A percentile compares a stretch with the other conserved stretches of the same genome.
Evolutionary conservation across 2,888 invertebrate species (phyloP).

Genomic region (Silvanus unidentatus): DNA sequence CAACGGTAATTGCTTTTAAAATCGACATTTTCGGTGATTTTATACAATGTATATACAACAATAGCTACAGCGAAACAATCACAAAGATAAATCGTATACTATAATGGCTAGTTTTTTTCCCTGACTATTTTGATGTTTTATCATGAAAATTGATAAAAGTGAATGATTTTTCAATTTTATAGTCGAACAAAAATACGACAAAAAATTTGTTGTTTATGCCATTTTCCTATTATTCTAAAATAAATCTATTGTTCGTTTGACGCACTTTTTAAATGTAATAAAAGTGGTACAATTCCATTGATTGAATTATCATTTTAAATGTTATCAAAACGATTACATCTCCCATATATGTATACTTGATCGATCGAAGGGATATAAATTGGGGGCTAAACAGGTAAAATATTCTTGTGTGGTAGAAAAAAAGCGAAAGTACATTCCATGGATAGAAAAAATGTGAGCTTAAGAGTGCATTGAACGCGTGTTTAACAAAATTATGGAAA

Average conservation of each 20-base stretch:
- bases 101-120: not conserved
- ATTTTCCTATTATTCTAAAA: no score
- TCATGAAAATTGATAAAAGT: not conserved
- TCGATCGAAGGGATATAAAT: no score
- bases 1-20: slow-evolving; percentile 34
- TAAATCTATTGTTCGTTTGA: no score
- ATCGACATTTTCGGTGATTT: slow-evolving; percentile 32
- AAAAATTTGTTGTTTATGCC: no score
- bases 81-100: slow-evolving; percentile 10
- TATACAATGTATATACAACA: slow-evolving; percentile 27
- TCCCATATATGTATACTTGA: no score
- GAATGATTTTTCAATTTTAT: not conserved
- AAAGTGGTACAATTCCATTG: no score
- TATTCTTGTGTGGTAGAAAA: slow-evolving; percentile 1
- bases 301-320: no score
- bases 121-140: not conserved
- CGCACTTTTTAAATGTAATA: no score
- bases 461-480: slow-evolving; percentile 13
- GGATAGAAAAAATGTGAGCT: slow-evolving; percentile 19
- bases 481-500: slow-evolving; percentile 27
- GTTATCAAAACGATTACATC: no score
- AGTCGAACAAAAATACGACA: not conserved
- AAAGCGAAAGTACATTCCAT: slow-evolving; percentile 16
- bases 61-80: slow-evolving; percentile 23
- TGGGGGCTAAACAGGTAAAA: not conserved